A percentile compares a stretch with the other conserved stretches of the same genome.
Conservation (phyloP, 2,888 invertebrate genomes). For the Orthosia gothica region DNA sequence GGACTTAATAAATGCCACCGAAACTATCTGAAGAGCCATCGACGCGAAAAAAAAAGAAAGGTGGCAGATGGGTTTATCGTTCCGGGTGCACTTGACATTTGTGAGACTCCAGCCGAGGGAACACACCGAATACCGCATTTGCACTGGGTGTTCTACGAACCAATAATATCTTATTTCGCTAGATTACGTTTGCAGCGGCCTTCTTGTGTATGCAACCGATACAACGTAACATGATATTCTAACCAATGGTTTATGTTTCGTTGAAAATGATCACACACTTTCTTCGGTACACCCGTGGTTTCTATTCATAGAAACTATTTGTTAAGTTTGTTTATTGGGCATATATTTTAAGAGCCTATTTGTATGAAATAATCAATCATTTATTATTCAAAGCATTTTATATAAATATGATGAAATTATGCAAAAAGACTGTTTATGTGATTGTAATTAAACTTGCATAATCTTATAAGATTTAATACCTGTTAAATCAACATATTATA, state of each 20-base stretch:
- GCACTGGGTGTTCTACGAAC: neutral
- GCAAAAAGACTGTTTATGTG: neutral
- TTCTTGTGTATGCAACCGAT: neutral
- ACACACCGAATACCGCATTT: neutral
- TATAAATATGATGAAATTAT: neutral
- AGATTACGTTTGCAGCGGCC: neutral
- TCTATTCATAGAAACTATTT: neutral
- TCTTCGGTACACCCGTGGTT: slow-evolving; percentile 20
- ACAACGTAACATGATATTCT: slow-evolving; percentile 35
- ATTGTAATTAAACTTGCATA: neutral
- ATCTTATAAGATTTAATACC: slow-evolving; percentile 16
- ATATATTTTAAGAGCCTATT: neutral
- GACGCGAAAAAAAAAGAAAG: too few species aligned
- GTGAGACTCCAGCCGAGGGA: neutral
- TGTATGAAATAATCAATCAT: neutral
- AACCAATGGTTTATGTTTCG: slow-evolving; percentile 37
- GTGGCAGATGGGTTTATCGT: too few species aligned
- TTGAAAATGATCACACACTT: slow-evolving; percentile 11
- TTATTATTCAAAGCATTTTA: neutral
- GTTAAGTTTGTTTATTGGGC: neutral
- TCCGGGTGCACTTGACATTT: too few species aligned
- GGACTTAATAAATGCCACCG: too few species aligned
- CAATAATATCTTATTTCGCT: neutral
- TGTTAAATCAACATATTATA: slow-evolving; percentile 13
- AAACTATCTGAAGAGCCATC: too few species aligned